Evolutionary conservation across 2,113 vertebrate genomes (phyloP), one percentile per base, ranked within the genome.

Genomic region (Proteles cristata): DNA sequence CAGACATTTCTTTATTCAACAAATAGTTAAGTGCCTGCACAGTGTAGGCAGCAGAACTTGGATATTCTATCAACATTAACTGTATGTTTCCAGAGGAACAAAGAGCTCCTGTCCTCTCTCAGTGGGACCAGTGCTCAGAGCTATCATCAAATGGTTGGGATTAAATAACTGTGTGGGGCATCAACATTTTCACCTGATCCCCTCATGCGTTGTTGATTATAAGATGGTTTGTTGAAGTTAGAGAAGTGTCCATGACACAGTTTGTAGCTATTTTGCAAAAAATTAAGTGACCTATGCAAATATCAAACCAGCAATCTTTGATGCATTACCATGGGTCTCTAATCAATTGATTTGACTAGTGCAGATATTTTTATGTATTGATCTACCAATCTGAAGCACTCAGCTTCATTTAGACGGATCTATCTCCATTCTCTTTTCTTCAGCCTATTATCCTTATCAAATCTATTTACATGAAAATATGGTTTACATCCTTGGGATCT

Each of bases 391-490:
- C 43, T 81, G 76, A 96, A 92, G n/a, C 50, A 58, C 53, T 95
- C 45, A 93, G 11, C n/a, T 94, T 86, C 4, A 55, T 81, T 95
- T 88, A 91, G 77, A 68, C 15, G 1, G 48, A 28, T 4, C 53
- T 88, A 66, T 81, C 12, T 39, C 17, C 65, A 11, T 88, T 94
- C 2, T 81, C 6, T 88, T 96, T 87, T 33, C 9, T 11, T 65
- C 63, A 53, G 39, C 21, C 45, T 82, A 50, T 71, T 69, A 5
- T n/a, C 68, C 28, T 87, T 23, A 31, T 91, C 93, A 87, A 53
- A 81, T 76, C 68, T 71, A 85, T 85, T 97, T 94, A 92, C 15
- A 45, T 83, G n/a, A 76, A 91, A 97, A 74, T 83, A 86, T 43
- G 11, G 7, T 84, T 80, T 93, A 43, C 16, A 26, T 66, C 11